Base-by-base conservation (phyloP, 1,140 invertebrate genomes). In the Cherax quadricarinatus region DNA sequence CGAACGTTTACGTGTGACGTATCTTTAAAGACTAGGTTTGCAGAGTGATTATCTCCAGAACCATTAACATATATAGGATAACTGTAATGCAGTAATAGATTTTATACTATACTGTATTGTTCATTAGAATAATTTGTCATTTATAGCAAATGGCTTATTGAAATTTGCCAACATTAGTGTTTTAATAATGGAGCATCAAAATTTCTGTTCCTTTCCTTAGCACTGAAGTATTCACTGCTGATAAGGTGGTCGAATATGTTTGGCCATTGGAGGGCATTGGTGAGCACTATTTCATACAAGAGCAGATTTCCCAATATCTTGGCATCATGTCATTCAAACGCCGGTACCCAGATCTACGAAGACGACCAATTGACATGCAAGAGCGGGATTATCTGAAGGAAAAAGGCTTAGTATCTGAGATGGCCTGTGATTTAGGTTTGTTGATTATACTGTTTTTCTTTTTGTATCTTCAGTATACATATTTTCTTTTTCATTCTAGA, bases 301-400 rank as follows among this genome's bases (percentile, higher is more conserved):
- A 99, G 95, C 98, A 99, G 95, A 97, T 99, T 80, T 97, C 98
- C 0, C 97, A 98, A 94, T 99, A 97, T 95, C 95, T 99, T 48
- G 97, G 97, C 21, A 97, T 99, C 21, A 99, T 98, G 94, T 98
- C 98, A 60, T 99, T 99, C 95, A 99, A 99, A 95, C 96, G 98
- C 93, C 98, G 98, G 95, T 99, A 99, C 95, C 98, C 98, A 73
- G 98, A 98, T 95, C 95, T 99, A 18, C 97, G 97, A 75, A 96
- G 98, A 88, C 96, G 98, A 85, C 96, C 97, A 79, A 97, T 99
- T 41, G 98, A 98, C 85, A 97, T 98, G 95, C 97, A 98, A 94
- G 98, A 99, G 95, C 96, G 97, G 92, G 97, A 98, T 94, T 99
- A 97, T 96, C 96, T 99, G 1, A 96, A 97, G 93, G 97, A 98